These are phyloP conservation scores for Platyscapa corneri DNA, from an alignment of 1,140 invertebrate species.

Conservation along the genomic window DNA sequence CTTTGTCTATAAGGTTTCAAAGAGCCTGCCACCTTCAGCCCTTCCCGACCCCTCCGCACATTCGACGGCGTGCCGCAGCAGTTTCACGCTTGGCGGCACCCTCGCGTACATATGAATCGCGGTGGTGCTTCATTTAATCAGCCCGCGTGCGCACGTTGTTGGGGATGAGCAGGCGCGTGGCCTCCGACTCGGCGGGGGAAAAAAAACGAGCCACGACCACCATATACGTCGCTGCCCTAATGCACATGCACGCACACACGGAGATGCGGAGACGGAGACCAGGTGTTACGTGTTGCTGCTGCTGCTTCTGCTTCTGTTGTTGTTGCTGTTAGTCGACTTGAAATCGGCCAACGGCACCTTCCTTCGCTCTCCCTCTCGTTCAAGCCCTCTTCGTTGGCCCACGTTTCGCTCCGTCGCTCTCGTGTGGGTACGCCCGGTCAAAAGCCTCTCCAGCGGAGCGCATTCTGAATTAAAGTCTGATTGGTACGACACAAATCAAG, in stretches of 20 bases:
- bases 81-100: conserved; percentile 41
- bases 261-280: neutral
- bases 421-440: neutral
- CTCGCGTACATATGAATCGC: conserved; percentile 23
- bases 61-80: neutral
- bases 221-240: neutral
- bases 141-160: neutral
- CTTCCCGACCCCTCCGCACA: neutral
- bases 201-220: neutral
- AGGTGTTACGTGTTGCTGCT: conserved; percentile 14
- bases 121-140: conserved; percentile 48
- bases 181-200: neutral
- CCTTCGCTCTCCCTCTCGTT: neutral
- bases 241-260: neutral
- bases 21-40: neutral
- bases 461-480: neutral
- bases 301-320: too few species aligned
- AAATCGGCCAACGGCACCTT: conserved; percentile 36
- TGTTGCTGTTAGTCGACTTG: neutral
- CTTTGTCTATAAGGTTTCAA: conserved; percentile 40
- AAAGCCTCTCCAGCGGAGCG: conserved; percentile 30
- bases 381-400: neutral
- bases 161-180: conserved; percentile 10
- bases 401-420: neutral
- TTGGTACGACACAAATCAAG: neutral